phyloP scores from a whole-genome alignment of 2,113 vertebrate species.

The Lethenteron camtschaticum region DNA sequence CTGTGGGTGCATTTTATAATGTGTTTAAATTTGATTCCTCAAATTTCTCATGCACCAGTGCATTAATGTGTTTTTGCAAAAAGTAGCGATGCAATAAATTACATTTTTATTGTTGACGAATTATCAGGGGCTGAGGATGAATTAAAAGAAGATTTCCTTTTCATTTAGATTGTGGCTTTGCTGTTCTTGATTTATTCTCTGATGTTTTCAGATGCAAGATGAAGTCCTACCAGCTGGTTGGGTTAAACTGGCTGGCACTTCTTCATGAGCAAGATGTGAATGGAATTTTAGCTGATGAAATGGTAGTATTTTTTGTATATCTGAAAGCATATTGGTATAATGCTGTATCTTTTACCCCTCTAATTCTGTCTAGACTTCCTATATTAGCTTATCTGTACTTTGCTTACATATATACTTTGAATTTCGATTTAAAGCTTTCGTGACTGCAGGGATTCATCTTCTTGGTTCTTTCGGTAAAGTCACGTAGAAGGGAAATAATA shows the following conservation, averaged over 20 bases:
- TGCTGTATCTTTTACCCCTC: background rate
- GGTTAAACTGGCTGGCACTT: slow-evolving; percentile 74
- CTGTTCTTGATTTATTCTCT: background rate
- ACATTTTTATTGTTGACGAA: no score
- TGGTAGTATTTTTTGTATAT: slow-evolving; percentile 35
- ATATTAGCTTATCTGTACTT: background rate
- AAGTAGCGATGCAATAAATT: background rate
- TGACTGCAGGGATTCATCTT: no score
- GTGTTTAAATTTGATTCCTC: no score
- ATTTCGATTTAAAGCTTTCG: no score
- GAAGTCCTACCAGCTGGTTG: slow-evolving; percentile 81
- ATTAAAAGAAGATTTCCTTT: no score
- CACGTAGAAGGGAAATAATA: no score
- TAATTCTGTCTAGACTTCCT: background rate
- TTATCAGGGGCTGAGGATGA: no score
- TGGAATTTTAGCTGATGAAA: slow-evolving; percentile 89
- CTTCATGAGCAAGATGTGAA: slow-evolving; percentile 68
- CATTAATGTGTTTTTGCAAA: no score
- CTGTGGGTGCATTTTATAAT: no score
- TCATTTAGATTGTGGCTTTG: no score
- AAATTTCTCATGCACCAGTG: no score
- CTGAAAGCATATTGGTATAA: background rate
- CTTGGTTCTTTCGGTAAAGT: no score
- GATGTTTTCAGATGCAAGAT: slow-evolving; percentile 34
- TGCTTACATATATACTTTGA: background rate